Evolutionary conservation across 1,140 invertebrate species (phyloP).

Genomic region (Oryctes rhinoceros): DNA sequence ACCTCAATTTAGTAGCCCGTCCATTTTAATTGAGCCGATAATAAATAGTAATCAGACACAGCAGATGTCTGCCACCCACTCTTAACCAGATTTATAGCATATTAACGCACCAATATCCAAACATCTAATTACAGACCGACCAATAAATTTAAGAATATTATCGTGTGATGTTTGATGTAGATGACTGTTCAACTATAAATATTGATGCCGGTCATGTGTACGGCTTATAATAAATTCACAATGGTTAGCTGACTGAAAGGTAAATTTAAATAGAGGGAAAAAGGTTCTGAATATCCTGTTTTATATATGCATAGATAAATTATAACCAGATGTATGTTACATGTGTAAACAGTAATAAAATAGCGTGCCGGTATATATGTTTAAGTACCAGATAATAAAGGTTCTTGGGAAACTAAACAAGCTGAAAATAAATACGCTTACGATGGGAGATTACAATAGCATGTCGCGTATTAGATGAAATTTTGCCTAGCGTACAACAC

Average conservation of each 20-base stretch:
- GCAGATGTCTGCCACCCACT: conserved; percentile 12
- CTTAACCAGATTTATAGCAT: conserved; percentile 5
- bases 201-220: conserved; percentile 6
- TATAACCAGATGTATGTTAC: conserved; percentile 35
- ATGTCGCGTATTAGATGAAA: neutral
- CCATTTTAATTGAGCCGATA: neutral
- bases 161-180: conserved; percentile 4
- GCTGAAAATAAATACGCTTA: conserved; percentile 25
- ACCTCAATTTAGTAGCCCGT: conserved; percentile 9
- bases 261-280: conserved; percentile 24
- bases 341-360: conserved; percentile 36
- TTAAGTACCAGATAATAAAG: conserved; percentile 30
- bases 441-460: conserved; percentile 7
- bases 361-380: conserved; percentile 21
- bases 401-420: conserved; percentile 33
- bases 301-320: conserved; percentile 28
- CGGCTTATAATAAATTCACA: conserved; percentile 7
- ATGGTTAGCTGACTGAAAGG: conserved; percentile 16
- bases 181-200: conserved; percentile 21
- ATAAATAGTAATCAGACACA: conserved; percentile 4
- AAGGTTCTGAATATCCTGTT: conserved; percentile 24
- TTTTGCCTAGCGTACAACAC: neutral
- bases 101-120: conserved; percentile 9
- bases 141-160: conserved; percentile 16
- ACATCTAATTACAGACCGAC: conserved; percentile 14